Percentiles rank a stretch among this genome's conserved stretches.
phyloP scores from a whole-genome alignment of 2,797 vertebrate genomes.

The Eulemur mongoz region DNA sequence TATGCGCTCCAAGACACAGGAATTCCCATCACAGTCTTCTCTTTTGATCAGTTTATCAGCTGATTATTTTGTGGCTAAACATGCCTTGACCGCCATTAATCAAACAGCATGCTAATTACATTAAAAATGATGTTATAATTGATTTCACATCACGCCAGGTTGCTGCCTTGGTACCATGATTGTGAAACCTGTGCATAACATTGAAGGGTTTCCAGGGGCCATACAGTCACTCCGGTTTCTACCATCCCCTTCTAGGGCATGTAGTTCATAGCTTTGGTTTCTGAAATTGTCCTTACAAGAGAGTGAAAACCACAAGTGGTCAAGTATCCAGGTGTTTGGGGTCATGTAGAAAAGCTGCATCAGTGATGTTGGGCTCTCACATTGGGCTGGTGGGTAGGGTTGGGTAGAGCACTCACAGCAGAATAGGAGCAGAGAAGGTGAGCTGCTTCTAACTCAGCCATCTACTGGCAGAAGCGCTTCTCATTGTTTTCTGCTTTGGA shows the following conservation, averaged over 20 bases:
- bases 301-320: neutral
- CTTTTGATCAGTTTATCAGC: neutral
- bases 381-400: neutral
- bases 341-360: neutral
- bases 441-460: neutral
- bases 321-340: neutral
- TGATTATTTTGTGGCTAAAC: slow-evolving; percentile 31
- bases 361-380: neutral
- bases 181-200: neutral
- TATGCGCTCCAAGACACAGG: slow-evolving; percentile 27
- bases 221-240: neutral
- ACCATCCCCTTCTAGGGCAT: neutral
- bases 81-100: neutral
- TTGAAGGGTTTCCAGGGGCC: neutral
- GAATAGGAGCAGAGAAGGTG: too few species aligned
- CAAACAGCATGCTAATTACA: slow-evolving; percentile 46
- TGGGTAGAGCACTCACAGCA: neutral
- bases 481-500: neutral
- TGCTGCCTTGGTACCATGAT: neutral
- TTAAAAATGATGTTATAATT: slow-evolving; percentile 7
- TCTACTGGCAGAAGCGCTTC: neutral
- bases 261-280: neutral
- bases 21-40: neutral
- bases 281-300: slow-evolving; percentile 13
- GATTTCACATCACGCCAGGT: slow-evolving; percentile 9